Conservation (phyloP, 1,140 invertebrate species). For the Trachelipus rathkii region DNA sequence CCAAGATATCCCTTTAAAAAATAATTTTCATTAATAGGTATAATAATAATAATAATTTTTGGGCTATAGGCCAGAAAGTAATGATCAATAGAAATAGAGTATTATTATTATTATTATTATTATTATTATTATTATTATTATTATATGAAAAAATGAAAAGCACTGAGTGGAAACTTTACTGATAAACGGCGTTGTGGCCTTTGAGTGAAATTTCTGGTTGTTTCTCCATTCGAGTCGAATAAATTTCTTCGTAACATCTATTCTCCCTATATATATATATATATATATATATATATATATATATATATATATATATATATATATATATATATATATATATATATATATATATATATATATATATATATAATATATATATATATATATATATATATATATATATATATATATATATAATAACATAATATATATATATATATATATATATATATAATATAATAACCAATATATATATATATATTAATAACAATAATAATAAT, state of each 20-base stretch:
- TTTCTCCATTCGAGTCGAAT: constrained; percentile 38
- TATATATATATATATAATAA: no score
- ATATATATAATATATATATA: no score
- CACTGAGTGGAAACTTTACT: constrained; percentile 28
- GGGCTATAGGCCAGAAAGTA: no score
- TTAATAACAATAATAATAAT: no score
- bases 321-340: constrained; percentile 4
- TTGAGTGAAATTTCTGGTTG: constrained; percentile 41
- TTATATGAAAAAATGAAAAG: no score
- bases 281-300: constrained; percentile 16
- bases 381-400: no score
- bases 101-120: no score
- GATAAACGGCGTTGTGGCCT: constrained; percentile 43
- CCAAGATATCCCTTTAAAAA: constrained; percentile 34
- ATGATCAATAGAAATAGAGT: background rate
- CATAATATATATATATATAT: no score
- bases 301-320: constrained; percentile 12
- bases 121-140: no score
- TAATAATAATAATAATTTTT: background rate
- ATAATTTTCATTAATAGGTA: background rate
- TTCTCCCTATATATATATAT: constrained; percentile 24
- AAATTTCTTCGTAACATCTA: constrained; percentile 37
- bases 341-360: no score
- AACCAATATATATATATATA: no score
- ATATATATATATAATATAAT: no score